Evolutionary conservation across 2,113 vertebrate species (phyloP).

Genomic region (Peromyscus leucopus): DNA sequence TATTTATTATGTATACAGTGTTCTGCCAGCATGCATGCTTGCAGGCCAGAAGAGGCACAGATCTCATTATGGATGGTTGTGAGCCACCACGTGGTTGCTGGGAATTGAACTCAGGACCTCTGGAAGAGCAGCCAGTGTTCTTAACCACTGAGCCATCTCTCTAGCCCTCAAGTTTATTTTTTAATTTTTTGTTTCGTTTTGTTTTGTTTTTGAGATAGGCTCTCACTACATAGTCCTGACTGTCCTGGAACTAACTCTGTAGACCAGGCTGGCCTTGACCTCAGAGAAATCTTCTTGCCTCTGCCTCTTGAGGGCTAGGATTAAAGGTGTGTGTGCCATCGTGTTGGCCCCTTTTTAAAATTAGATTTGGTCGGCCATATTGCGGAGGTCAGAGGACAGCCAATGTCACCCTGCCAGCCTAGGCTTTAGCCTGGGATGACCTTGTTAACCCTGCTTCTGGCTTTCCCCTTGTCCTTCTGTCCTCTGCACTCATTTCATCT

Average conservation of each 20-base stretch:
- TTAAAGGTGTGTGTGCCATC: background rate
- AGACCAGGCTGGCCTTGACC: background rate
- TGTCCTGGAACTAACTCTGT: background rate
- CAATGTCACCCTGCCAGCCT: fast-evolving
- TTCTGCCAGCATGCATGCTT: no score
- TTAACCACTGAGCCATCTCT: background rate
- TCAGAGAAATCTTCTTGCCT: background rate
- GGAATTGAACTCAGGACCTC: background rate
- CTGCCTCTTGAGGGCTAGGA: background rate
- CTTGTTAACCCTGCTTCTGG: background rate
- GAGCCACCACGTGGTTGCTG: background rate
- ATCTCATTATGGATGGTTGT: background rate
- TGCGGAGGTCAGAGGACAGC: no score
- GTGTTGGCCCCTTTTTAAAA: no score
- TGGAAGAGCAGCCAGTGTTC: background rate
- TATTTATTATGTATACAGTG: background rate
- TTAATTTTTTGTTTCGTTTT: background rate
- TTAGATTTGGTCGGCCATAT: background rate
- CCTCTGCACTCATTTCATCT: background rate
- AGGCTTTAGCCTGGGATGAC: no score
- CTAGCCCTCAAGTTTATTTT: background rate
- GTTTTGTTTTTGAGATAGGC: background rate
- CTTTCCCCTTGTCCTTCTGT: background rate
- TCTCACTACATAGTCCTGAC: background rate
- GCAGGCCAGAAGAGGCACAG: background rate